phyloP scores from a whole-genome alignment of 2,113 vertebrate species.

The Melospiza melodia region DNA sequence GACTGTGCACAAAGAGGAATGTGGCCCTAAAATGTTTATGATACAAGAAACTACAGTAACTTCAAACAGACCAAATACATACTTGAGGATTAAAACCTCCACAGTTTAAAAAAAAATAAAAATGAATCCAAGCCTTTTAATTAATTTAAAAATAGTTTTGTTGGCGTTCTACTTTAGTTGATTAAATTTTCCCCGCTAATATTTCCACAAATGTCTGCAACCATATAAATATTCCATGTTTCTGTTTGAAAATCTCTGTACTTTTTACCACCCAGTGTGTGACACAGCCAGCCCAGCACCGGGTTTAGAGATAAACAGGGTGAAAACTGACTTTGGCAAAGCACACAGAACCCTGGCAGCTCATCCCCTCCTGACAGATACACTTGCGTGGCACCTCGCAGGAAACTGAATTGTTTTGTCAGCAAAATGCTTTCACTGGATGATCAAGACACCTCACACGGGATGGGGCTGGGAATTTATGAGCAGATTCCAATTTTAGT shows the following conservation, averaged over 20 bases:
- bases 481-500: conserved; percentile 12
- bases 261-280: conserved; percentile 33
- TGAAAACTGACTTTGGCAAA: neutral
- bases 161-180: neutral
- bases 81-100: conserved; percentile 8
- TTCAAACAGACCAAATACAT: conserved; percentile 25
- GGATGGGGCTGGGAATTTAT: neutral
- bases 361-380: neutral
- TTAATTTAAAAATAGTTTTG: conserved; percentile 37
- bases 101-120: neutral
- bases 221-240: conserved; percentile 21
- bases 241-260: conserved; percentile 30
- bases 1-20: neutral
- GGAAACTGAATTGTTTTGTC: neutral
- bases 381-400: neutral
- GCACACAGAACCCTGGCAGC: neutral
- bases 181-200: neutral
- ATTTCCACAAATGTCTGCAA: conserved; percentile 14
- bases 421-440: neutral
- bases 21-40: conserved; percentile 33
- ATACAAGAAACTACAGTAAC: neutral
- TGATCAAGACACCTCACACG: neutral
- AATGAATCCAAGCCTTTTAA: neutral
- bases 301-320: conserved; percentile 7
- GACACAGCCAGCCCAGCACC: neutral